phyloP scores from a whole-genome alignment of 2,797 vertebrate genomes.

The Sardinella longiceps region DNA sequence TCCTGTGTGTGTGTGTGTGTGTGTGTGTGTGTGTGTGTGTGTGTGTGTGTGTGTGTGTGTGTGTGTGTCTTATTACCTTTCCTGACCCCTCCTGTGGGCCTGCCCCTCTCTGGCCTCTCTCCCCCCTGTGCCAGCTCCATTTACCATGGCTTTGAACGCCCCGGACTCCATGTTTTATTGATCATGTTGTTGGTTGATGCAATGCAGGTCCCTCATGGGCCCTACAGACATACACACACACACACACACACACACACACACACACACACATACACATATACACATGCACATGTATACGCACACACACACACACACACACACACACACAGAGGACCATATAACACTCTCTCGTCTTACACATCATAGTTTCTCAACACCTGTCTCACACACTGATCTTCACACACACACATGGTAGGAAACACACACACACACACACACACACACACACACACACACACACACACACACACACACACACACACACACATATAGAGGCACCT shows the following conservation, averaged over 20 bases:
- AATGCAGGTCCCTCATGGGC: neutral
- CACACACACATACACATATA: neutral
- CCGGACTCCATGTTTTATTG: slow-evolving; percentile 76
- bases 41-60: slow-evolving; percentile 4
- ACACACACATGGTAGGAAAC: too few species aligned
- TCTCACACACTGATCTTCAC: neutral
- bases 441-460: neutral
- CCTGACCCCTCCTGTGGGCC: slow-evolving; percentile 61
- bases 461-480: slow-evolving; percentile 65
- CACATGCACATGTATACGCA: neutral
- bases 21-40: neutral
- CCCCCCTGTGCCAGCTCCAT: slow-evolving; percentile 69
- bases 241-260: slow-evolving; percentile 2
- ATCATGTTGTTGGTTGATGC: slow-evolving; percentile 77
- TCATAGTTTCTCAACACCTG: too few species aligned
- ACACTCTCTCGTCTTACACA: neutral
- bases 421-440: neutral
- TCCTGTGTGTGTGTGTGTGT: neutral
- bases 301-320: neutral
- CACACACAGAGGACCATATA: neutral
- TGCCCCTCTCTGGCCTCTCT: slow-evolving; percentile 60
- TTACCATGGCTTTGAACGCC: slow-evolving; percentile 80
- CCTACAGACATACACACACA: neutral
- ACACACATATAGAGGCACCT: slow-evolving; percentile 48
- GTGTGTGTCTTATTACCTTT: slow-evolving; percentile 50